Evolutionary conservation across 2,113 vertebrate species (phyloP).

Genomic region (Cebidichthys violaceus): DNA sequence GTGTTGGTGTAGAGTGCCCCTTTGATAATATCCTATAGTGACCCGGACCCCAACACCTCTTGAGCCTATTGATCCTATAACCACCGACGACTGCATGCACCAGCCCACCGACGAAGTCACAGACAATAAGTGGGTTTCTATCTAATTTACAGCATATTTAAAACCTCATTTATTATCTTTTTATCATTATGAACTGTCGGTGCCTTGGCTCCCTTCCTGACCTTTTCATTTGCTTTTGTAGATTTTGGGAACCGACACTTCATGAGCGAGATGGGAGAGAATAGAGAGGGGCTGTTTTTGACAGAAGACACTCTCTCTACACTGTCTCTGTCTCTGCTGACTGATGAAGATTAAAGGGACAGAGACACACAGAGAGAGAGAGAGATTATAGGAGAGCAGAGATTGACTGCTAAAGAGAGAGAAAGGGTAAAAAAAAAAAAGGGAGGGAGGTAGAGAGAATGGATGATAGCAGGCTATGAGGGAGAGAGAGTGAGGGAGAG

Average conservation of each 20-base stretch:
- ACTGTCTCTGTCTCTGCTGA: slow-evolving; percentile 72
- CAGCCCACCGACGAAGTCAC: background rate
- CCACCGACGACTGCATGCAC: background rate
- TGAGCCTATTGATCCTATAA: background rate
- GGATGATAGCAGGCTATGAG: slow-evolving; percentile 49
- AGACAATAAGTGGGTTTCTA: background rate
- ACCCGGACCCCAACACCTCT: background rate
- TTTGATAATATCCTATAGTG: background rate
- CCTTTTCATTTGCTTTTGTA: slow-evolving; percentile 50
- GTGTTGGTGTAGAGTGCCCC: background rate
- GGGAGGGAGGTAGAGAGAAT: slow-evolving; percentile 48
- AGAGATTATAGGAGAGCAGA: slow-evolving; percentile 82
- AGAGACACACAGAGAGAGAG: slow-evolving; percentile 58
- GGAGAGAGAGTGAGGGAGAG: slow-evolving; percentile 68
- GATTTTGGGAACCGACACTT: slow-evolving; percentile 51
- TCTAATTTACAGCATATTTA: background rate
- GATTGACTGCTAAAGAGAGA: slow-evolving; percentile 70
- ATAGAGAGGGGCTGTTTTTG: slow-evolving; percentile 45
- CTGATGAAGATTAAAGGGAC: slow-evolving; percentile 81
- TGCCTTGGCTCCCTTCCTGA: slow-evolving; percentile 15
- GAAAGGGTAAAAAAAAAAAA: slow-evolving; percentile 37
- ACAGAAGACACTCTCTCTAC: slow-evolving; percentile 62
- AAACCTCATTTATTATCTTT: slow-evolving; percentile 12
- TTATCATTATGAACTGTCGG: background rate
- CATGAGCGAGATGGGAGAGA: slow-evolving; percentile 43